Percentiles rank a stretch among this genome's conserved stretches.
Evolutionary conservation across 30 jellyfish, hydroid and myxozoan species (phyloP).

Genomic region (Sanderia malayensis): DNA sequence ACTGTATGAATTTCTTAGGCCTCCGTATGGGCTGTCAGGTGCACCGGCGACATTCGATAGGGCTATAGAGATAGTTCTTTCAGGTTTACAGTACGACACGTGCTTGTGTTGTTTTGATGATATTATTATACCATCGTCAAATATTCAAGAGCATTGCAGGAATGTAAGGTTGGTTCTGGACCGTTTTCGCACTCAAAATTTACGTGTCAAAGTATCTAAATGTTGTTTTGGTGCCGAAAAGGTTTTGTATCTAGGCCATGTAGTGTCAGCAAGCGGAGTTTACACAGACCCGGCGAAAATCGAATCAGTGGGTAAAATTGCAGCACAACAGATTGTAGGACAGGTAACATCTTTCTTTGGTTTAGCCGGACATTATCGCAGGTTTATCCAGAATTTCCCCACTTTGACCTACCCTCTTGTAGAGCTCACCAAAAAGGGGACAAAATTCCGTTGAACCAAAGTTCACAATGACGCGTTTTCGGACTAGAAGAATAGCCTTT

Average conservation of each 20-base stretch:
- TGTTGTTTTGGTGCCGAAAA: constrained; percentile 26
- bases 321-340: constrained; percentile 1
- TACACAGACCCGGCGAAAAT: neutral
- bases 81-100: constrained; percentile 19
- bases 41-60: constrained; percentile 48
- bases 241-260: constrained; percentile 3
- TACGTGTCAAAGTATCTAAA: constrained; percentile 11
- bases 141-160: constrained; percentile 15
- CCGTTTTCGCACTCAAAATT: constrained; percentile 8
- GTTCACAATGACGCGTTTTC: constrained; percentile 14
- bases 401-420: constrained; percentile 43
- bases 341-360: constrained; percentile 8
- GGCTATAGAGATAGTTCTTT: constrained; percentile 24
- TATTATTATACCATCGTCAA: constrained; percentile 19
- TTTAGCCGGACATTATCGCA: constrained; percentile 19
- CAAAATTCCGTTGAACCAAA: constrained; percentile 22
- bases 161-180: constrained; percentile 11
- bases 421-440: constrained; percentile 21
- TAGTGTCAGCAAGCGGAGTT: neutral
- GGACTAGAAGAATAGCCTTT: neutral
- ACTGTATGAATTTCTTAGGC: constrained; percentile 13
- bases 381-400: constrained; percentile 42
- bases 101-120: constrained; percentile 43
- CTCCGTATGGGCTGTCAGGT: constrained; percentile 53
- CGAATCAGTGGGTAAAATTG: neutral